Evolutionary conservation across 2,888 invertebrate genomes (phyloP).

Genomic region (Eucriotettix oculatus): DNA sequence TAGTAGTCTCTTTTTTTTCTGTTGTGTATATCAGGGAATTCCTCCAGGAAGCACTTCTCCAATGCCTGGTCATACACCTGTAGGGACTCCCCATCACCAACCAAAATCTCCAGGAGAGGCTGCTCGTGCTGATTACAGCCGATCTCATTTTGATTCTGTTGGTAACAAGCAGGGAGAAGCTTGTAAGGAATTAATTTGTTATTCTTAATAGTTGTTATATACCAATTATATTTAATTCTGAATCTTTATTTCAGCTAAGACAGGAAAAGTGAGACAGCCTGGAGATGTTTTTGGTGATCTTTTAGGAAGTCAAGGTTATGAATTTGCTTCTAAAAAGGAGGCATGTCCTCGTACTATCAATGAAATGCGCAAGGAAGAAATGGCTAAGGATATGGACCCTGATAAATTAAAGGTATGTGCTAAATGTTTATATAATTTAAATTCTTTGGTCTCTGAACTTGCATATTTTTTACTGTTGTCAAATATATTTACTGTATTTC

Average conservation of each 20-base stretch:
- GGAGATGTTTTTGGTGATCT: constrained; percentile 80
- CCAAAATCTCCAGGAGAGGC: constrained; percentile 23
- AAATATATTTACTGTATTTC: neutral
- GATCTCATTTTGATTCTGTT: constrained; percentile 51
- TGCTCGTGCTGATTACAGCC: constrained; percentile 37
- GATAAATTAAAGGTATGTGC: constrained; percentile 59
- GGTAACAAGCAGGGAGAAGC: constrained; percentile 3
- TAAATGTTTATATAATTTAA: neutral
- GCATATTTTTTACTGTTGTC: neutral
- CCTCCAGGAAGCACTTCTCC: constrained; percentile 11
- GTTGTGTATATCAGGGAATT: neutral
- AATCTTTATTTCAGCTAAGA: constrained; percentile 1
- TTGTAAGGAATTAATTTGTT: neutral
- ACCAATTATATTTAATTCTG: neutral
- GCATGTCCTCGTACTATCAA: constrained; percentile 76
- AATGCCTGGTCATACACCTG: constrained; percentile 13
- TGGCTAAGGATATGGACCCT: constrained; percentile 79
- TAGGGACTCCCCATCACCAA: constrained; percentile 27
- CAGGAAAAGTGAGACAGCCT: neutral
- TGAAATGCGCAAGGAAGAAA: constrained; percentile 78
- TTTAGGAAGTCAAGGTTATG: constrained; percentile 77
- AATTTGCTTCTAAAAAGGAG: constrained; percentile 53
- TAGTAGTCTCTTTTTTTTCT: neutral
- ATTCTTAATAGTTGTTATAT: neutral
- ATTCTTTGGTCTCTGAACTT: neutral